Evolutionary conservation across 2,888 invertebrate genomes (phyloP), one percentile per base, ranked within the genome.

Genomic region (Drosophila testacea): DNA sequence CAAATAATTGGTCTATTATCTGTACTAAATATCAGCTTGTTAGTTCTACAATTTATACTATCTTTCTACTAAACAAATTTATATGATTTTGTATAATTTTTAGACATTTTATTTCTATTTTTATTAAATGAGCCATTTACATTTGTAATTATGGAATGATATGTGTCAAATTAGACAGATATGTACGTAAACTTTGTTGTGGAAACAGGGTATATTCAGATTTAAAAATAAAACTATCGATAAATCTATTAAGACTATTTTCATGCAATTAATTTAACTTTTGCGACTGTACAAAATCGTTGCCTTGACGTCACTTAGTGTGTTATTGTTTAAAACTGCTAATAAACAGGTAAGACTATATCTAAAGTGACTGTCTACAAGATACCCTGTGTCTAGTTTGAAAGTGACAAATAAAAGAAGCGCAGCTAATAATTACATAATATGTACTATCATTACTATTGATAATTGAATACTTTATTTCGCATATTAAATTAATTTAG

Each of bases 301-400:
- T 41, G 54, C 4, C 52, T 69, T 73, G 69, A 78, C 59, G 69
- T 73, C 62, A 73, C 48, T 48, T 48, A 11, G 7, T 36, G 9
- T 47, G 34, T 34, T 42, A 60, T 77, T 72, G 59, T 64, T 61
- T 13, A 44, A 46, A 28, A 39, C 57, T 27, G 39, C 27, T 42
- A 47, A 51, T 52, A 69, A 67, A 59, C 68, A 67, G 47, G 32
- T 30, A 32, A 6, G 32, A 50, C 7, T 5, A 4, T 5, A 10
- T 6, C 3, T 1, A 5, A 7, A 10, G 6, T 22, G 47, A 5
- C 6, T 1, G 54, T 61, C 66, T 28, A 11, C 0, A 0, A 55
- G 46, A 66, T 77, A 66, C 32, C 32, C 32, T 32, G 2, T 9
- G 32, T 32, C 6, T 9, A 32, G 32, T 22, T 22, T 2, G 22